phyloP scores from a whole-genome alignment of 2,113 vertebrate species.

The Erythrolamprus reginae region DNA sequence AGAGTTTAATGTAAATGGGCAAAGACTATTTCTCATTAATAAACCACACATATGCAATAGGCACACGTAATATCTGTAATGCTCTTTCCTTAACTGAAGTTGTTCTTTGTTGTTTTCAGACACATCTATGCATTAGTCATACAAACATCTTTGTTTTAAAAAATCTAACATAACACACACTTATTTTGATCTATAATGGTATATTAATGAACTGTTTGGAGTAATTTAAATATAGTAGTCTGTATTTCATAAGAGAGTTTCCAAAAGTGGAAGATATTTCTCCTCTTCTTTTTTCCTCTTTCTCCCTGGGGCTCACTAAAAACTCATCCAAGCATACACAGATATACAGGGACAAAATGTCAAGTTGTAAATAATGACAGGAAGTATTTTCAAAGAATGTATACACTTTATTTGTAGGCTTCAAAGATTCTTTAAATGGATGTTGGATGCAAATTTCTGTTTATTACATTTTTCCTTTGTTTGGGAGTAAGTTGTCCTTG shows the following conservation, averaged over 20 bases:
- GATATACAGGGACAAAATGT: constrained; percentile 1
- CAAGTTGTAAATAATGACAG: neutral
- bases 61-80: neutral
- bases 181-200: neutral
- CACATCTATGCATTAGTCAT: neutral
- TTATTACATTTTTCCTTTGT: constrained; percentile 14
- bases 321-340: neutral
- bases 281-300: neutral
- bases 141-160: neutral
- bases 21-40: neutral
- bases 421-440: constrained; percentile 1
- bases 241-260: neutral
- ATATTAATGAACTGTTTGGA: neutral
- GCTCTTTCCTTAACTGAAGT: neutral
- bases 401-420: neutral
- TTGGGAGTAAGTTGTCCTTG: constrained; percentile 33
- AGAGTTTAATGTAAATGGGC: neutral
- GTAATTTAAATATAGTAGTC: neutral
- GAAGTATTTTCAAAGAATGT: neutral
- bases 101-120: neutral
- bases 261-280: neutral
- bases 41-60: neutral
- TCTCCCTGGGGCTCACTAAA: neutral
- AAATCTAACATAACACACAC: neutral
- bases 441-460: neutral